A percentile compares a stretch with the other conserved stretches of the same genome.
phyloP scores from a whole-genome alignment of 2,797 vertebrate genomes.

The Rhynchotus rufescens region DNA sequence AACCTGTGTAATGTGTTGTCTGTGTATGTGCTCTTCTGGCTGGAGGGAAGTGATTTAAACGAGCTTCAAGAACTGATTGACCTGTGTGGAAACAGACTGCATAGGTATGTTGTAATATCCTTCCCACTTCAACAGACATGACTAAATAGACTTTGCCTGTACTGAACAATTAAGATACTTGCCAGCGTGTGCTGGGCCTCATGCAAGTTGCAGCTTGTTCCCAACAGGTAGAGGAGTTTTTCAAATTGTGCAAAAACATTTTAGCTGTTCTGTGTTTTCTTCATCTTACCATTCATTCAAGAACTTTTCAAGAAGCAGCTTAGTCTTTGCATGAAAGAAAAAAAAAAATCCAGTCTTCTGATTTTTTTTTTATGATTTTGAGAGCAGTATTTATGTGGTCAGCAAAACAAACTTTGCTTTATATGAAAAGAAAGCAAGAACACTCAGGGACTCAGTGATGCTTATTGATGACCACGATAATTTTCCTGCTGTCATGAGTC shows the following conservation, averaged over 20 bases:
- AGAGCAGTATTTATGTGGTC: background rate
- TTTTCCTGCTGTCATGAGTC: background rate
- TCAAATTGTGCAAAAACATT: background rate
- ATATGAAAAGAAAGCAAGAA: slow-evolving; percentile 5
- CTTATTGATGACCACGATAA: background rate
- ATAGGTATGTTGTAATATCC: slow-evolving; percentile 50
- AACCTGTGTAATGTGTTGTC: background rate
- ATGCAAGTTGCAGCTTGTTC: slow-evolving; percentile 55
- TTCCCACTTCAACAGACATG: slow-evolving; percentile 62
- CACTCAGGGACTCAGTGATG: background rate
- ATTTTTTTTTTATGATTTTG: background rate
- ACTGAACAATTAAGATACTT: slow-evolving; percentile 50
- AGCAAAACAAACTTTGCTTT: slow-evolving; percentile 11
- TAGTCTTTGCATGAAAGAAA: background rate
- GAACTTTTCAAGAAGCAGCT: background rate
- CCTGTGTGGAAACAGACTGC: background rate
- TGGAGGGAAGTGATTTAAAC: background rate
- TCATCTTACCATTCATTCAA: background rate
- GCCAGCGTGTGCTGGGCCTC: slow-evolving; percentile 14
- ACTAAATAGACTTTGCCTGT: slow-evolving; percentile 71
- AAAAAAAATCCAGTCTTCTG: background rate
- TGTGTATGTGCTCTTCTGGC: background rate
- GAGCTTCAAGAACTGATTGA: background rate
- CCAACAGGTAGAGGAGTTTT: background rate
- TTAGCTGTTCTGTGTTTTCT: background rate